Conservation (phyloP, 2,113 vertebrate genomes). For the Gasterosteus aculeatus region DNA sequence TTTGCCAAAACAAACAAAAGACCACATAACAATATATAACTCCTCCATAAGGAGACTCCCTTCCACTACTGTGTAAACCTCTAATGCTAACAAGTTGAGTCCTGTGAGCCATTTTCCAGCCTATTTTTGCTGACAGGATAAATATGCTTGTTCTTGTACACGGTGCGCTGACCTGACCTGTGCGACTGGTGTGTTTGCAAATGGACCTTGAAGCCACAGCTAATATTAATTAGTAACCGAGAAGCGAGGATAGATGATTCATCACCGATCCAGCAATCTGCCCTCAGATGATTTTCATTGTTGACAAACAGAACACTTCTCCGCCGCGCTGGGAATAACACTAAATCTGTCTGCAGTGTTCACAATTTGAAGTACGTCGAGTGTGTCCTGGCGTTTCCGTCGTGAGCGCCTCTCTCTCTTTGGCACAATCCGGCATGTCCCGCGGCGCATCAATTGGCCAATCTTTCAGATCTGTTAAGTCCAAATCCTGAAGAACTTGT, state of each 20-base stretch:
- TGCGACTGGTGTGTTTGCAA: not conserved
- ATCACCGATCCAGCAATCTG: not conserved
- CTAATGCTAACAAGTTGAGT: not conserved
- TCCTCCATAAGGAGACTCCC: not conserved
- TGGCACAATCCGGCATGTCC: not conserved
- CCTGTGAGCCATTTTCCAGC: not conserved
- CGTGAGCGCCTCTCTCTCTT: not conserved
- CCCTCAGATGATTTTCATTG: not conserved
- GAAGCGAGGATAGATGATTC: not conserved
- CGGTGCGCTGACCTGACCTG: not conserved
- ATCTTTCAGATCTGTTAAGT: not conserved
- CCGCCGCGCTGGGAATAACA: not conserved
- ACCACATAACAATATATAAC: constrained; percentile 1
- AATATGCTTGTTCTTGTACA: not conserved
- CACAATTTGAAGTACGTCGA: not conserved
- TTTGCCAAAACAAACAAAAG: not conserved
- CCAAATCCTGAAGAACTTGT: not conserved
- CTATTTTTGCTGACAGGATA: not conserved
- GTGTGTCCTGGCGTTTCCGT: not conserved
- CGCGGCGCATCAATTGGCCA: not conserved
- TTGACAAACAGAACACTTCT: not conserved
- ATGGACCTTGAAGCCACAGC: constrained; percentile 1
- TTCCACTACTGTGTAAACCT: not conserved
- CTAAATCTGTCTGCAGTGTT: not conserved
- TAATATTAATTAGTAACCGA: constrained; percentile 11